These are phyloP conservation scores for Glandiceps talaboti DNA, from an alignment of 53 echinoderm and acorn worm species.

Conservation along the genomic window DNA sequence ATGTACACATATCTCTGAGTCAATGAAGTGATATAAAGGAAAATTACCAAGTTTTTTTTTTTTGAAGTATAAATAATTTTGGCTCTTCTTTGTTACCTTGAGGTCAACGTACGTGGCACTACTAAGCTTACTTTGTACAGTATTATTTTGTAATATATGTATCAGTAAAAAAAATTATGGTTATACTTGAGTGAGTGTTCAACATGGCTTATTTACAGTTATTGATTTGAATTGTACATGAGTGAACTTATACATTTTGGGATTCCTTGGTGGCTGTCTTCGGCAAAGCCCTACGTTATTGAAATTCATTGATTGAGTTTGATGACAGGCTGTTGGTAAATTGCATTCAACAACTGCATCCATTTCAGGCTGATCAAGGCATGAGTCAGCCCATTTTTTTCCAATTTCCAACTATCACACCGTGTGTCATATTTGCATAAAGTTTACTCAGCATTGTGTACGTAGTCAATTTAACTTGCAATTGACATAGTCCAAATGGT, in stretches of 20 bases:
- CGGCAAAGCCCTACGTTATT: background rate
- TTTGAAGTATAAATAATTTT: no score
- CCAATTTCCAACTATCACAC: background rate
- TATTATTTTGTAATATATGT: no score
- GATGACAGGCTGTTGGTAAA: background rate
- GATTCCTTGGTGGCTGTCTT: background rate
- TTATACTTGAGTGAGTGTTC: background rate
- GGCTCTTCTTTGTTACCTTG: no score
- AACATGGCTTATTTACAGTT: background rate
- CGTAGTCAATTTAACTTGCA: background rate
- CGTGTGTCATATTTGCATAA: background rate
- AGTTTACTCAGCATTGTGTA: background rate
- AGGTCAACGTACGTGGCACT: no score
- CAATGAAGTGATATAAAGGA: no score
- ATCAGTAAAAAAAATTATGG: no score
- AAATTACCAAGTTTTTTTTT: no score
- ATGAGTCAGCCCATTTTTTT: background rate
- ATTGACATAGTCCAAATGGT: background rate
- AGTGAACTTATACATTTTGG: background rate
- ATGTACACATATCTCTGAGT: no score
- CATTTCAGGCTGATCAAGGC: background rate
- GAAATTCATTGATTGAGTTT: background rate
- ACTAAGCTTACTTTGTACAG: no score
- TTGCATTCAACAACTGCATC: background rate
- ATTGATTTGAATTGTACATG: no score